Base-by-base conservation (phyloP, 2,113 vertebrate genomes). In the Nipponia nippon region DNA sequence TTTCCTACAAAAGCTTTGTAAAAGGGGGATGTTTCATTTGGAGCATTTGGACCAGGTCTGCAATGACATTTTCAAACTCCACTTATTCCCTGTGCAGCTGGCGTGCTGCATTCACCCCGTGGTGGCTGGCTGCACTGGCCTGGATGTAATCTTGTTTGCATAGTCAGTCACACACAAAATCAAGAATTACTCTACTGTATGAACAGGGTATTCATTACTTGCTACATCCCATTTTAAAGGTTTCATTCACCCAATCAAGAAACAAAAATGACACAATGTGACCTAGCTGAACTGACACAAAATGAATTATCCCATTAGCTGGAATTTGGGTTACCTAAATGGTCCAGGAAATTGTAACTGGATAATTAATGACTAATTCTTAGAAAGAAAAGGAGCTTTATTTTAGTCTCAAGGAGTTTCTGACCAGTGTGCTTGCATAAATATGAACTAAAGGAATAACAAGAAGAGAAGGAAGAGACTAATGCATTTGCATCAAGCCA, bases 101-200 rank as follows among this genome's bases (percentile, higher is more conserved):
- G 65, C 1, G 0, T 49, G 65, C 38, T 40, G 65, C 82, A 50
- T 87, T 96, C 87, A 79, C 7, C 58, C 66, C 4, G 2, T 90
- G 66, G 73, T 94, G 66, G 62, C 70, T 93, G 91, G 26, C 70
- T 93, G 81, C 90, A 66, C 82, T 95, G 93, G 87, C 66, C 81
- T 91, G 93, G 75, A 95, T 95, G 84, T 86, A 90, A 77, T 90
- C 83, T 89, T 27, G 56, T 76, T 97, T 87, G 56, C 34, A 50
- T 29, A 93, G 83, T 36, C 76, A 93, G 73, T 27, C 87, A 87
- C 73, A 94, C 40, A 91, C 49, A 80, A 88, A 93, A 12, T 36
- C 10, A 16, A 80, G 66, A 93, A 66, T 77, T 84, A 89, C 81
- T 79, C 69, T 76, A 82, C 81, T 56, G 27, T 63, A 90, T 87